Base-by-base conservation (phyloP, 1,140 invertebrate species). In the Neodiprion virginianus region DNA sequence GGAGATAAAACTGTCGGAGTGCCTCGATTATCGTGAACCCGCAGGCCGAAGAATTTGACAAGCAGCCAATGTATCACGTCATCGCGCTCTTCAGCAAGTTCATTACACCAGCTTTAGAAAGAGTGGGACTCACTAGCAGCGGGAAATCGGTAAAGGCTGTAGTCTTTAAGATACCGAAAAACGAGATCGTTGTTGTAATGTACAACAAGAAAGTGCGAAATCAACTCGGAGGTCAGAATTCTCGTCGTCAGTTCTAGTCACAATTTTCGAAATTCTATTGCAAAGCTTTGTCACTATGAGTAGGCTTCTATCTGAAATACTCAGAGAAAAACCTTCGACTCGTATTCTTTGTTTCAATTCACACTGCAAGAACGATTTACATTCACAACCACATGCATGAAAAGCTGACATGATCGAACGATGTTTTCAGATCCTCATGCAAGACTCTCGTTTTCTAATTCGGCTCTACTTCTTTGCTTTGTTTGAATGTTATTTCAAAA, bases 61-160 rank as follows among this genome's bases (percentile, higher is more conserved):
- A 94, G 80, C 92, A 95, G 79, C 93, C 91, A 69, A 93, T 93
- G 90, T 95, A 89, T 80, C 95, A 95, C 85, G 90, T 89, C n/a
- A 79, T 94, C 71, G 93, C 89, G 0, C 94, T 95, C 85, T 93
- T 94, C 78, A 91, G 91, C 8, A 92, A 92, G 84, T 93, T 92
- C 79, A 81, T 93, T 48, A 81, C 88, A 12, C 84, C 84, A 73
- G 90, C 85, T 21, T 91, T 91, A 0, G 69, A 79, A 5, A 78
- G 86, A 73, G 82, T 90, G 68, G 77, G 80, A 28, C 21, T 84
- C 40, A 71, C 65, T 14, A 53, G 23, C 21, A 75, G 53, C 69
- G 72, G 67, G 73, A 74, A 53, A 48, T 70, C 79, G 69, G 69
- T 89, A 8, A 73, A 86, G 68, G 77, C 82, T 23, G 79, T 88